These are phyloP conservation scores for Macrosiphum euphorbiae DNA, from an alignment of 2,888 invertebrate species.

Conservation along the genomic window DNA sequence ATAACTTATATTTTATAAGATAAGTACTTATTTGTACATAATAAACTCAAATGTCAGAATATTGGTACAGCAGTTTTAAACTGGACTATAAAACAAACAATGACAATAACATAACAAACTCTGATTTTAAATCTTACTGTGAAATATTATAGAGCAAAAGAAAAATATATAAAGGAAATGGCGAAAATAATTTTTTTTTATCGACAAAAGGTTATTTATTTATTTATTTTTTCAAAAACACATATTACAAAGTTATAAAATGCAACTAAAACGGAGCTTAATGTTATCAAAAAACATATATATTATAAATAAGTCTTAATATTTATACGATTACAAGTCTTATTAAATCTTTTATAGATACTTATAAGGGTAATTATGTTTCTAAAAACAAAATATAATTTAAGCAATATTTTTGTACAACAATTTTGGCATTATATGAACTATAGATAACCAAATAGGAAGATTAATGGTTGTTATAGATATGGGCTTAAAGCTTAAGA, in stretches of 20 bases:
- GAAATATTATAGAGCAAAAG: not conserved
- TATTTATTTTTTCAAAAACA: constrained; percentile 13
- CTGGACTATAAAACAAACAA: too few species aligned
- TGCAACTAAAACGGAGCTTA: not conserved
- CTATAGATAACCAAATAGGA: too few species aligned
- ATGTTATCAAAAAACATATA: not conserved
- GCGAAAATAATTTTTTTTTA: not conserved
- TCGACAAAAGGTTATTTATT: not conserved
- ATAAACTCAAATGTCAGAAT: not conserved
- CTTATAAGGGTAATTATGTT: not conserved
- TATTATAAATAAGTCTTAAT: not conserved
- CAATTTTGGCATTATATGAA: not conserved
- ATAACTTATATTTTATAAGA: not conserved
- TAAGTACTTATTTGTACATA: not conserved
- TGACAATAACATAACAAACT: too few species aligned
- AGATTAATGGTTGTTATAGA: not conserved
- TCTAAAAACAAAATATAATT: not conserved
- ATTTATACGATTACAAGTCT: not conserved
- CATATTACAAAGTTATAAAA: not conserved
- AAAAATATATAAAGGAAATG: not conserved
- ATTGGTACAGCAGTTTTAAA: not conserved
- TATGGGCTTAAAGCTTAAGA: not conserved
- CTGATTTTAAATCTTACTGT: not conserved
- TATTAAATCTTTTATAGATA: not conserved
- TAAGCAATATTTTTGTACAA: not conserved